Percentiles rank a stretch among this genome's conserved stretches.
Evolutionary conservation across 2,797 vertebrate species (phyloP).

Genomic region (Pelodytes ibericus): DNA sequence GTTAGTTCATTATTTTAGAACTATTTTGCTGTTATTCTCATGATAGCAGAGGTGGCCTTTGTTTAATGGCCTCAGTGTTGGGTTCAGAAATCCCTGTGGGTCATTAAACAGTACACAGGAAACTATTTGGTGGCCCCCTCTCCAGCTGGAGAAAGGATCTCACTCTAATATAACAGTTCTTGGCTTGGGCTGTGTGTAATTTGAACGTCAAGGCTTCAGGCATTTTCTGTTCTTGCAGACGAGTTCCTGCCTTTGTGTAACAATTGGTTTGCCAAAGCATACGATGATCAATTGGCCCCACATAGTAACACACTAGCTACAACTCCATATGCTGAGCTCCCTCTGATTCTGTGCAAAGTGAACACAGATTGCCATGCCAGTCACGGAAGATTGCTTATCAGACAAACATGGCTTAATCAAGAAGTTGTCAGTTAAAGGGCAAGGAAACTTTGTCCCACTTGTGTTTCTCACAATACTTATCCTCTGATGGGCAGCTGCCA

Average conservation of each 20-base stretch:
- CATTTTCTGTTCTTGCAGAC: constrained; percentile 19
- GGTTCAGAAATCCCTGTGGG: constrained; percentile 15
- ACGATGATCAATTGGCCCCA: not conserved
- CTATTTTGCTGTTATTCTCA: constrained; percentile 1
- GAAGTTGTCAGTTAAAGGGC: too few species aligned
- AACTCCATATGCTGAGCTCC: too few species aligned
- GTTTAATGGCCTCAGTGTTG: constrained; percentile 10
- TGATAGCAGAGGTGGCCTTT: constrained; percentile 13
- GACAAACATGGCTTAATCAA: too few species aligned
- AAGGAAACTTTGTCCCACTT: too few species aligned
- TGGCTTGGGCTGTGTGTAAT: constrained; percentile 7
- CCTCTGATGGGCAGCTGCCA: too few species aligned
- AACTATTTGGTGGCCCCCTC: constrained; percentile 32
- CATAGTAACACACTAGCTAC: not conserved
- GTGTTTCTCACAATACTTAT: too few species aligned
- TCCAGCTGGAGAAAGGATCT: constrained; percentile 13
- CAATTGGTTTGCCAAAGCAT: not conserved
- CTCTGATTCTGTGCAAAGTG: too few species aligned
- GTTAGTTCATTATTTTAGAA: not conserved
- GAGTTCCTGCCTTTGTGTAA: constrained; percentile 44
- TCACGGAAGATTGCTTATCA: too few species aligned
- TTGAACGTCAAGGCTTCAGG: constrained; percentile 6
- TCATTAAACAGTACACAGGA: constrained; percentile 25
- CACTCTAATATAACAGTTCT: constrained; percentile 3
- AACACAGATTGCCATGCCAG: too few species aligned